Base-by-base conservation (phyloP, 2,797 vertebrate species). In the Clarias platycephalus region DNA sequence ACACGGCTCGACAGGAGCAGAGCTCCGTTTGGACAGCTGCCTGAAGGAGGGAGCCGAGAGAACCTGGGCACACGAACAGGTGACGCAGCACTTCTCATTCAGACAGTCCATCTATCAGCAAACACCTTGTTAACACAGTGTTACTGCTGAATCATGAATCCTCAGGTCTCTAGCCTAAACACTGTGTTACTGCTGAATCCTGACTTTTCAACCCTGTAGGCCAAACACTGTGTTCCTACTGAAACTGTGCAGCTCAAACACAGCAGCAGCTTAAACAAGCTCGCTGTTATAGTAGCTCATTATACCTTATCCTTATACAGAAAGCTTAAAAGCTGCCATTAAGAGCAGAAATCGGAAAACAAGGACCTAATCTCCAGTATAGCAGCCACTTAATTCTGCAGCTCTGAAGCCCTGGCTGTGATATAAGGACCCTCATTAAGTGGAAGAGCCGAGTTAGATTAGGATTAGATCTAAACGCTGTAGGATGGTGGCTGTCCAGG, bases 61-160 rank as follows among this genome's bases (percentile, higher is more conserved):
- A 81, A 97, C 96, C 0, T 97, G 96, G 96, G 97, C 96, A 16
- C 96, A 97, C 0, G 96, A 97, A 58, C 96, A 97, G 96, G 96
- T 97, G 91, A 44, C 31, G 9, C 34, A 34, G 64, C 55, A 77
- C 28, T 63, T 72, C n/a, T 82, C 26, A 67, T n/a, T 72, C 71
- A 34, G 24, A 44, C n/a, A 22, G 28, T 34, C 10, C 28, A 37
- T 82, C 64, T n/a, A 24, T 79, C 49, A 86, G 4, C 20, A 77
- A 49, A 68, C 62, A 60, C 71, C 26, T 53, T 44, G 60, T 86
- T 83, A 79, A 15, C 40, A 31, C 37, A 3, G 22, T 62, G 6
- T 20, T 75, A 55, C 26, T 31, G 26, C 72, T 75, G 72, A 57
- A 12, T 31, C 3, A 49, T 75, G 34, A 76, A 55, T 55, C 34